phyloP scores from a whole-genome alignment of 2,888 invertebrate species.

The Pachydiplax longipennis region DNA sequence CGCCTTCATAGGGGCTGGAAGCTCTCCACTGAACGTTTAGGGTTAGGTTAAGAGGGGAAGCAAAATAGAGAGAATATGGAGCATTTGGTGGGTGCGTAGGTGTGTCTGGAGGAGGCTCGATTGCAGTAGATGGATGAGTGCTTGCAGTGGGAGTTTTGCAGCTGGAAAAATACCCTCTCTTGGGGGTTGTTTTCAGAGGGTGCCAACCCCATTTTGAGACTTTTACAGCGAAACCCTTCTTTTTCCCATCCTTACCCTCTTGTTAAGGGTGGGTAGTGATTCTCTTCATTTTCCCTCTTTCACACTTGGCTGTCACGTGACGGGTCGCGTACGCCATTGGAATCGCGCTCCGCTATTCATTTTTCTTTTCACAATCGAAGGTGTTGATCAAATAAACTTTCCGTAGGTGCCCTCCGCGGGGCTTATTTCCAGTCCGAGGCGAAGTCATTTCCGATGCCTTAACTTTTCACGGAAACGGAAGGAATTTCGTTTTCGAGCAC shows the following conservation, averaged over 20 bases:
- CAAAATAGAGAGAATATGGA: not conserved
- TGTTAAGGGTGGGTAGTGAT: not conserved
- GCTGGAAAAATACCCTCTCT: slow-evolving; percentile 20
- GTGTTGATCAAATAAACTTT: not conserved
- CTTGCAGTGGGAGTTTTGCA: not conserved
- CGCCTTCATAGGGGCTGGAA: not conserved
- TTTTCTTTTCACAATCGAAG: not conserved
- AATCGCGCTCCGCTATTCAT: not conserved
- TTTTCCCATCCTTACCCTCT: not conserved
- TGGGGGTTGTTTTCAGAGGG: slow-evolving; percentile 20
- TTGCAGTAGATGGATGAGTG: not conserved
- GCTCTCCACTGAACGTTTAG: not conserved
- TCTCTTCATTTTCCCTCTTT: not conserved
- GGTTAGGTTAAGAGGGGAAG: not conserved
- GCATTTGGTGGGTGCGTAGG: not conserved
- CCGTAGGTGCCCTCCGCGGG: not conserved
- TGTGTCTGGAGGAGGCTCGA: not conserved
- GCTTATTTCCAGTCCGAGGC: not conserved
- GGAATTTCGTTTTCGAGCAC: not conserved
- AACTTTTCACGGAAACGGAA: not conserved
- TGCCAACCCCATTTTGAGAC: not conserved
- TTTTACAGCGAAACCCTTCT: not conserved
- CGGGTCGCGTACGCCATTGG: not conserved
- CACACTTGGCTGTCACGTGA: not conserved
- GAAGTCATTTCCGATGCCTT: not conserved